A percentile compares a stretch with the other conserved stretches of the same genome.
Evolutionary conservation across 2,113 vertebrate genomes (phyloP).

Genomic region (Indicator maculatus): DNA sequence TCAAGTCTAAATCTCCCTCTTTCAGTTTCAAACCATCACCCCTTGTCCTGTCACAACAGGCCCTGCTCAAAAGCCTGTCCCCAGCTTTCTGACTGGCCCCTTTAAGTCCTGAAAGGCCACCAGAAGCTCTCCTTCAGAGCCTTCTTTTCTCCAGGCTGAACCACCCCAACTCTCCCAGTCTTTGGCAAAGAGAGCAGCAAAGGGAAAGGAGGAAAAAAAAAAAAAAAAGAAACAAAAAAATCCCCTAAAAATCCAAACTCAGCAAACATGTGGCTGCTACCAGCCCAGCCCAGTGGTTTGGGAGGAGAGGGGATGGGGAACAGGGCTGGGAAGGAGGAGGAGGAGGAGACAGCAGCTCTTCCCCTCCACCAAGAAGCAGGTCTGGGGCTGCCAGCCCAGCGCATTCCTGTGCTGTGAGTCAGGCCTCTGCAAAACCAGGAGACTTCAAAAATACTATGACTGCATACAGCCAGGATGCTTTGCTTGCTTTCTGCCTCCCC

Average conservation of each 20-base stretch:
- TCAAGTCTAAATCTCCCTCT: too few relatives aligned
- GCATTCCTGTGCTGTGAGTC: constrained; percentile 51
- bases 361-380: constrained; percentile 20
- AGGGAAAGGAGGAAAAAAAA: too few relatives aligned
- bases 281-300: background rate
- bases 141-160: too few relatives aligned
- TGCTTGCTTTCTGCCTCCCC: background rate
- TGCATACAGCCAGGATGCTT: background rate
- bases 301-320: background rate
- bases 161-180: too few relatives aligned
- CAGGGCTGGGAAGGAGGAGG: background rate
- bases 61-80: too few relatives aligned
- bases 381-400: constrained; percentile 54
- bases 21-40: too few relatives aligned
- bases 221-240: background rate
- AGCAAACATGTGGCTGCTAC: constrained; percentile 45
- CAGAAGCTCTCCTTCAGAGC: too few relatives aligned
- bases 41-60: too few relatives aligned
- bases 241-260: constrained; percentile 30
- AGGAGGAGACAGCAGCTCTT: constrained; percentile 16
- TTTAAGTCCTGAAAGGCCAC: too few relatives aligned
- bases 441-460: constrained; percentile 19
- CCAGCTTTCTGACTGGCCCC: too few relatives aligned
- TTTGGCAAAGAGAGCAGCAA: too few relatives aligned
- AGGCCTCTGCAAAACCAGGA: constrained; percentile 46